Base-by-base conservation (phyloP, 2,113 vertebrate species). In the Elephantulus edwardii region DNA sequence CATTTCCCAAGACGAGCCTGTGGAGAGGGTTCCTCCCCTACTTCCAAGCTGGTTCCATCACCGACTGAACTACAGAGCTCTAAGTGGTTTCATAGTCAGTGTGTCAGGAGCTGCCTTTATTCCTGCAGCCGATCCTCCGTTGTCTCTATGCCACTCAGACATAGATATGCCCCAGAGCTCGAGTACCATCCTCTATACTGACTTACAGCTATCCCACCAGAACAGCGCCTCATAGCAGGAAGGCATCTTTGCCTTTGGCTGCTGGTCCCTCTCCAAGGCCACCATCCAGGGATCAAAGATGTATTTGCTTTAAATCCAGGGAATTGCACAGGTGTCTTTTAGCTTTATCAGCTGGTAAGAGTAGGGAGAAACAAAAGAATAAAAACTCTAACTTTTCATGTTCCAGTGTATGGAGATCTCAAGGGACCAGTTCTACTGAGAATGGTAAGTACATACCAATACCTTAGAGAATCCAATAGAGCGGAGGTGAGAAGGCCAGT, bases 11-110 rank as follows among this genome's bases (percentile, higher is more conserved):
- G 90, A 85, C 87, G 91, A 42, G 62, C 35, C 64, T 28, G 35
- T 54, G 11, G 6, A 64, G 33, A 78, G n/a, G 13, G 10, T 6
- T n/a, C 72, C 75, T 90, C 83, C 58, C 64, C 95, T 54, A 54
- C 17, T 35, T 60, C 77, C 62, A 66, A n/a, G 80, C 52, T 71
- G 83, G 89, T 88, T 94, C 85, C 77, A 85, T 56, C 87, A 94
- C 87, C 86, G 92, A 56, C 82, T 50, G 89, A 96, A 66, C 91
- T 71, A 56, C 60, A 44, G 90, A 94, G 91, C 93, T 44, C 28
- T 10, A 52, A 35, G 85, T 4, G 19, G 88, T 64, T 66, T 40
- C 60, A 35, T 14, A 54, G 46, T 5, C 40, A 76, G 42, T 22
- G 42, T 56, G 28, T 2, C 19, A 87, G 56, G 64, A 56, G n/a